Base-by-base conservation (phyloP, 2,797 vertebrate species). In the Dipus sagitta region DNA sequence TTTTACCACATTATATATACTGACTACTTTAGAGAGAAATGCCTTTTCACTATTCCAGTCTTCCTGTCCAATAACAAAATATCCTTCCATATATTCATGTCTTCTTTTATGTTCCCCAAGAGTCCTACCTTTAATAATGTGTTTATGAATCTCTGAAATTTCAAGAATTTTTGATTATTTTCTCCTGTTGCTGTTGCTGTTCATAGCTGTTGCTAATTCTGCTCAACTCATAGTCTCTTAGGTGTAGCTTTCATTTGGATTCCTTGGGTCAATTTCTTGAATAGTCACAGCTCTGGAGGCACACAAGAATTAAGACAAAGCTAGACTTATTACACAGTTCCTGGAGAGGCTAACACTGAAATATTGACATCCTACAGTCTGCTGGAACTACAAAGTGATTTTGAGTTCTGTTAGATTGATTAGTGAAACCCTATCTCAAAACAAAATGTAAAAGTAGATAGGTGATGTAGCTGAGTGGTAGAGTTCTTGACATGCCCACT, bases 1-100 rank as follows among this genome's bases (percentile, higher is more conserved):
- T 79, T 80, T 17, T 20, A 21, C 64, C 21, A 8, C 6, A 78
- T 81, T 81, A 74, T 70, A 18, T 38, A 83, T 26, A 52, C 38
- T 15, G 21, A 74, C 88, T 75, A 88, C 52, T 72, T 92, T 75
- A 85, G 52, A 72, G 75, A 92, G 64, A 77, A 94, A 85, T 38
- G 72, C 15, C 54, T 78, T 90, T 89, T 91, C 75, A 70, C 85
- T 47, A 62, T 88, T 38, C 5, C 24, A 38, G 2, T 79, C 34
- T 54, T 88, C 6, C 67, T 47, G 24, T 26, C 20, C 9, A 72
- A 2, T 72, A 47, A 78, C 11, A 88, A 95, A 72, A 64, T 67
- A 38, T 5, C 7, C 1, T 87, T 85, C 18, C n/a, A 38, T 82
- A 70, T n/a, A 75, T 28, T 34, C n/a, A 26, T 21, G 5, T 60